Conservation (phyloP, 1,140 invertebrate genomes). For the Bicyclus anynana region DNA sequence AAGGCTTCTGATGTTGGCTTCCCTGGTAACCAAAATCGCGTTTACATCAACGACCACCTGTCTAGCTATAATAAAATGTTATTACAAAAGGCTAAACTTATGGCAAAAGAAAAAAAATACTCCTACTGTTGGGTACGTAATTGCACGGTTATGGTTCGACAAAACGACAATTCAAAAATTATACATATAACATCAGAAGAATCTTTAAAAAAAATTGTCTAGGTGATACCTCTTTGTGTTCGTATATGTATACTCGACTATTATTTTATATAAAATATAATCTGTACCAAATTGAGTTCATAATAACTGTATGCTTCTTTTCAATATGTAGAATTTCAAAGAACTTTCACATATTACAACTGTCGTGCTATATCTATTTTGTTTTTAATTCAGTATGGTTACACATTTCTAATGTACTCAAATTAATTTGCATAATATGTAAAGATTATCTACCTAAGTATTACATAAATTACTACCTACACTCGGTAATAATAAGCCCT, state of each 20-base stretch:
- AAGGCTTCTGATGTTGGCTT: neutral
- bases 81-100: neutral
- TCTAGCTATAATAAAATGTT: conserved; percentile 6
- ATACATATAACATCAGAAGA: conserved; percentile 10
- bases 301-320: no score
- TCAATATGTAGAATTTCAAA: no score
- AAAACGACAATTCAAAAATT: conserved; percentile 2
- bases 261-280: no score
- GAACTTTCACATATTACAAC: no score
- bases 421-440: no score
- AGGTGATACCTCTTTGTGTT: conserved; percentile 1
- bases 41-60: conserved; percentile 15
- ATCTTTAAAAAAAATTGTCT: conserved; percentile 8
- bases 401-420: no score
- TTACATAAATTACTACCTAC: no score
- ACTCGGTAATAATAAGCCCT: no score
- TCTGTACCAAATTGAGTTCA: no score
- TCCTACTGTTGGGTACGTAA: conserved; percentile 12
- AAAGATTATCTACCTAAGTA: no score
- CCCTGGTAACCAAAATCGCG: neutral
- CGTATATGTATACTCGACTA: neutral
- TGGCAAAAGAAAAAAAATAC: conserved; percentile 9
- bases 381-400: no score
- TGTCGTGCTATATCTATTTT: no score
- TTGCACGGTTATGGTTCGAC: conserved; percentile 13